Conservation (phyloP, 2,113 vertebrate species). For the Alethe diademata region DNA sequence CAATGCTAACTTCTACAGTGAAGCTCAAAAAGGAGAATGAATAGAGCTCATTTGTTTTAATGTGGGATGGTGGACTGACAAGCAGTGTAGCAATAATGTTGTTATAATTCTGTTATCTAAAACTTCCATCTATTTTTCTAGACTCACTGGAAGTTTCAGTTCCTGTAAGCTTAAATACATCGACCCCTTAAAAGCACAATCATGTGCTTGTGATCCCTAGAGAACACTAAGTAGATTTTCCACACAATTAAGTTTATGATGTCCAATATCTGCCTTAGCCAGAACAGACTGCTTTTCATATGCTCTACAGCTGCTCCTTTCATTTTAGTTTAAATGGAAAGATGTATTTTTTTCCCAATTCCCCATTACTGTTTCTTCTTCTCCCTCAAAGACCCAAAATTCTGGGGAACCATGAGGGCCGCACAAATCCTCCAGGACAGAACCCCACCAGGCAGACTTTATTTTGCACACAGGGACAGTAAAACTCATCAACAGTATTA, state of each 20-base stretch:
- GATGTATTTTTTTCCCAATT: fast-evolving
- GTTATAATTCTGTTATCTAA: slow-evolving; percentile 19
- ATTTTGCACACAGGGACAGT: neutral
- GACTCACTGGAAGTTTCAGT: neutral
- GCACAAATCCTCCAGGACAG: neutral
- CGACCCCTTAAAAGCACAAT: slow-evolving; percentile 28
- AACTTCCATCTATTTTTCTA: slow-evolving; percentile 43
- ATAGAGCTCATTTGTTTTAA: neutral
- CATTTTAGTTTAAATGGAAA: neutral
- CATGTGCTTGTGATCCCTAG: neutral
- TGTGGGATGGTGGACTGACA: neutral
- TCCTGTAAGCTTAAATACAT: slow-evolving; percentile 31
- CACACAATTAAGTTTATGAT: slow-evolving; percentile 30
- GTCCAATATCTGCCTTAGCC: neutral
- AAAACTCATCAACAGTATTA: neutral
- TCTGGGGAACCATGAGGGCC: neutral
- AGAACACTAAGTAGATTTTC: slow-evolving; percentile 38
- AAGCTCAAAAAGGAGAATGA: neutral
- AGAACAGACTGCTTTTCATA: neutral
- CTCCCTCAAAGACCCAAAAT: neutral
- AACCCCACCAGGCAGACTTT: neutral
- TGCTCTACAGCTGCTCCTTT: neutral
- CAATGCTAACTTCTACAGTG: neutral
- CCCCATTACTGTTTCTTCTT: neutral
- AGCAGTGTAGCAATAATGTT: neutral